Evolutionary conservation across 2,797 vertebrate species (phyloP).

Genomic region (Catharus ustulatus): DNA sequence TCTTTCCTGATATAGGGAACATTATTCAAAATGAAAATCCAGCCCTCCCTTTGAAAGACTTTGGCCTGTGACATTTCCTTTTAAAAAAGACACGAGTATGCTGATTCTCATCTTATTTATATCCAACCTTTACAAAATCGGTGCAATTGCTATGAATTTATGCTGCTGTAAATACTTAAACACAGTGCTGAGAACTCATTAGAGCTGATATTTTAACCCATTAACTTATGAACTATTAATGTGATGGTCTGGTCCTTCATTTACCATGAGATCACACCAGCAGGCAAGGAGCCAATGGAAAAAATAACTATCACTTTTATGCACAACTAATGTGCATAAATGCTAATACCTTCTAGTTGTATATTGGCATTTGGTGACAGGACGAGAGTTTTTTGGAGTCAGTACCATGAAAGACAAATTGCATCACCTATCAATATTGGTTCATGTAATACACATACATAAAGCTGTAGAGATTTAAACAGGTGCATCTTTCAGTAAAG

Average conservation of each 20-base stretch:
- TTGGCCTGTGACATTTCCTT: not conserved
- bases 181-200: not conserved
- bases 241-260: not conserved
- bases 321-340: not conserved
- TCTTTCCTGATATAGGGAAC: not conserved
- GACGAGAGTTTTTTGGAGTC: not conserved
- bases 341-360: not conserved
- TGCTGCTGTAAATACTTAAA: not conserved
- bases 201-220: not conserved
- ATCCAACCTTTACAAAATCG: not conserved
- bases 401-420: not conserved
- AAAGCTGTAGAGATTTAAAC: not conserved
- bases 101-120: not conserved
- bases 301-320: not conserved
- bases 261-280: not conserved
- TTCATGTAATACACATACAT: not conserved
- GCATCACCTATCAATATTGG: not conserved
- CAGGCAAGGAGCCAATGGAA: not conserved
- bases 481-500: not conserved
- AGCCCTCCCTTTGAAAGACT: not conserved
- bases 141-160: not conserved
- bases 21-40: not conserved
- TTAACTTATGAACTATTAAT: not conserved
- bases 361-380: not conserved
- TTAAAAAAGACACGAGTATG: not conserved